phyloP scores from a whole-genome alignment of 2,113 vertebrate species.

The Romanogobio albipinnatus region DNA sequence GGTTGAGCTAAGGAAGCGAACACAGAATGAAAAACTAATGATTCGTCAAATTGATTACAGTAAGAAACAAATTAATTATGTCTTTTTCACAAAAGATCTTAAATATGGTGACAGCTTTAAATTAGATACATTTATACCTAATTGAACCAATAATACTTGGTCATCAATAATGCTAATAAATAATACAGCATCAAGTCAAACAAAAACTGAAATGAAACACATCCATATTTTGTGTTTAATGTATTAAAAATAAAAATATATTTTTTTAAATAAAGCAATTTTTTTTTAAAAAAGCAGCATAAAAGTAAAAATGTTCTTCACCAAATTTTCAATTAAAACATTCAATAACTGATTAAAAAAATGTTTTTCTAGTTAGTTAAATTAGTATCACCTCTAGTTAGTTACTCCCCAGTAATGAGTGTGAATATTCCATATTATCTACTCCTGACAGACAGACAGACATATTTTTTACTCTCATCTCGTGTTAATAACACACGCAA shows the following conservation, averaged over 20 bases:
- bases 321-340: no score
- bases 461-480: neutral
- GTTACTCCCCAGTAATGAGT: no score
- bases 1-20: conserved; percentile 85
- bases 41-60: neutral
- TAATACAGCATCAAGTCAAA: neutral
- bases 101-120: neutral
- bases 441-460: neutral
- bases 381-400: no score
- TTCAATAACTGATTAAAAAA: no score
- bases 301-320: no score
- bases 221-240: neutral
- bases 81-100: neutral
- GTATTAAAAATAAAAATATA: neutral
- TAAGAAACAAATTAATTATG: neutral
- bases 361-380: no score
- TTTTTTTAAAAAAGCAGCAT: no score
- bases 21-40: conserved; percentile 22
- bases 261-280: no score
- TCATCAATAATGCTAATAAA: no score
- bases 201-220: neutral
- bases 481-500: neutral
- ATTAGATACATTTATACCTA: neutral
- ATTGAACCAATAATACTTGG: neutral
- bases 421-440: no score